Conservation (phyloP, 92 coral and sea anemone genomes). For the Muricea muricata region DNA sequence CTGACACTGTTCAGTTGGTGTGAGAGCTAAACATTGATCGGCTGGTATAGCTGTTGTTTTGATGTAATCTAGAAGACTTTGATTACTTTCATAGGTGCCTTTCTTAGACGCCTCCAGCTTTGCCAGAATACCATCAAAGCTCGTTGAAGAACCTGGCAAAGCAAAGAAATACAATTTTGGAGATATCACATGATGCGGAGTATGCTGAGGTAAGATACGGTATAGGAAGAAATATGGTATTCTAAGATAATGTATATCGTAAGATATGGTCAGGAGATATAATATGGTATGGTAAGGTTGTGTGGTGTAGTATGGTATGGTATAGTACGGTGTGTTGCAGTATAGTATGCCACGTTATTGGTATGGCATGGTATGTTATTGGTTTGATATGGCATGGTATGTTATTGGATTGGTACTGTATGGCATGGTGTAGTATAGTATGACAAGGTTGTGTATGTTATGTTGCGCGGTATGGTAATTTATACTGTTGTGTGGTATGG, state of each 20-base stretch:
- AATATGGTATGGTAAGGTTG: background rate
- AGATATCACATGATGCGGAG: too few species aligned
- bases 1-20: slow-evolving; percentile 81
- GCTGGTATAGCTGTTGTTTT: slow-evolving; percentile 16
- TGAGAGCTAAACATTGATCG: slow-evolving; percentile 26
- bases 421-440: background rate
- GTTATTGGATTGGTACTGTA: background rate
- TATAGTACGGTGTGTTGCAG: background rate
- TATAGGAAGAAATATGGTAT: background rate
- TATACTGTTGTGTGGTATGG: background rate
- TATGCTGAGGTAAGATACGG: too few species aligned
- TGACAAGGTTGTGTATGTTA: background rate
- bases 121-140: slow-evolving; percentile 32
- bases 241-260: background rate
- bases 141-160: slow-evolving; percentile 18
- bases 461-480: background rate
- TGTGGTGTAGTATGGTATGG: slow-evolving; percentile 1
- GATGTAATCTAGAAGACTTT: slow-evolving; percentile 30
- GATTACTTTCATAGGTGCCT: background rate
- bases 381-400: background rate
- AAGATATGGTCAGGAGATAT: background rate
- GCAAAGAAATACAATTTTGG: background rate
- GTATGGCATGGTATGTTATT: background rate
- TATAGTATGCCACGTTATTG: background rate
- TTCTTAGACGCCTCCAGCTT: slow-evolving; percentile 19